Evolutionary conservation across 2,113 vertebrate genomes (phyloP), one percentile per base, ranked within the genome.

Genomic region (Dunckerocampus dactyliophorus): DNA sequence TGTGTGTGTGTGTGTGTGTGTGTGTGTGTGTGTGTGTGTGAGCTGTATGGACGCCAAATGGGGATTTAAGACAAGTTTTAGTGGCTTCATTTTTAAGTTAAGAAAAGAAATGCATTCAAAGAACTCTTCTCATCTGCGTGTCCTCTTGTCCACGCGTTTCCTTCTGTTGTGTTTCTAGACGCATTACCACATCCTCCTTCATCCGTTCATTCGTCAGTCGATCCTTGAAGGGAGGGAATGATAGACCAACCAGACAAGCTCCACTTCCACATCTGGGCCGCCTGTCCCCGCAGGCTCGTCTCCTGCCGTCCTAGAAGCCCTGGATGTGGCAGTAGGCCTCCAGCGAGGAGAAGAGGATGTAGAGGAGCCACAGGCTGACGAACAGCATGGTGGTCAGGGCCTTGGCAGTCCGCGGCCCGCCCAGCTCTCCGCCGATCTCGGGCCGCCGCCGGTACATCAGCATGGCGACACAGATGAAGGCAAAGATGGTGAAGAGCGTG

Each of bases 401-500:
- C 91, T 99, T 99, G 81, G 95, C 92, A 93, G 95, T 98, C 93
- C 97, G 93, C 81, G 97, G 95, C 84, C 97, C 97, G 34, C 97
- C 97, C 82, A 99, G 92, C 93, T 99, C 97, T 74, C 97, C 97
- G 61, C 95, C 95, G 3, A 99, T 98, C 77, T 98, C 95, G 0
- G 97, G 97, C 76, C 93, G 93, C 85, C 97, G 93, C 72, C 97
- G 94, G 85, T 98, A 98, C 89, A 99, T 93, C 87, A 99, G 92
- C 57, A 91, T 90, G 21, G 85, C 94, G 69, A 99, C 94, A 62
- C 85, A 89, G 90, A 99, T 93, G 78, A 99, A 98, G 91, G 97
- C 97, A 92, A 99, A 99, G 85, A 98, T 96, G 90, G 97, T 99
- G 92, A 98, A 99, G 88, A 99, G 96, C 58, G 97, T 99, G 92